Base-by-base conservation (phyloP, 2,888 invertebrate species). In the Sisyra nigra region DNA sequence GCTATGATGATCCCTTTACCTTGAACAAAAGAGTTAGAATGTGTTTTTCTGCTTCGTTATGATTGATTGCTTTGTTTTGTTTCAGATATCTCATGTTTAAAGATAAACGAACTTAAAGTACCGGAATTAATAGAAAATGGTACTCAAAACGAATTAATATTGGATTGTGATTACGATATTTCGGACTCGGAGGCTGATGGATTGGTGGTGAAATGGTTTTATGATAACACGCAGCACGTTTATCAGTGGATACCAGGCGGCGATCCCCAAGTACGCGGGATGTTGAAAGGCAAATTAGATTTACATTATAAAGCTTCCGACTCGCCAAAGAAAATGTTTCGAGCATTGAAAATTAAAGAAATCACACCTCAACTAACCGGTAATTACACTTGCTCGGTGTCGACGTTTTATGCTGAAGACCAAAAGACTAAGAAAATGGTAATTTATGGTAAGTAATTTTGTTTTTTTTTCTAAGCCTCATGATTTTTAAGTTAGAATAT, bases 331-430 rank as follows among this genome's bases (percentile, higher is more conserved):
- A 63, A 62, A 15, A 63, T 61, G 63, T 63, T 65, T 49, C 58
- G 71, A 47, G 72, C 73, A 17, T 62, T 75, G 54, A 66, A 67
- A 53, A 66, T 75, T 50, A 57, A 47, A 33, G 51, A 62, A 39
- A 56, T 67, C 37, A 63, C 60, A 44, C 67, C 68, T 31, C 63
- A 68, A 34, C 57, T 72, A 36, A 61, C 67, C 1, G 73, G 72
- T 19, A 62, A 66, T 49, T 74, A 72, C 54, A 67, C 61, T 19
- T 74, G 74, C 55, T 63, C 62, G 50, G 68, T 74, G 42, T 68
- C 67, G 44, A 67, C 68, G 35, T 62, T 56, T 48, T 51, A 51
- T 30, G 58, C 57, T 42, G 72, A 72, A 50, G 61, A 57, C 31
- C 53, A 53, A 2, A 49, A 50, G 42, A 63, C 62, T 17, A 65